Evolutionary conservation across 2,888 invertebrate species (phyloP), one percentile per base, ranked within the genome.

Genomic region (Drosophila atripex): DNA sequence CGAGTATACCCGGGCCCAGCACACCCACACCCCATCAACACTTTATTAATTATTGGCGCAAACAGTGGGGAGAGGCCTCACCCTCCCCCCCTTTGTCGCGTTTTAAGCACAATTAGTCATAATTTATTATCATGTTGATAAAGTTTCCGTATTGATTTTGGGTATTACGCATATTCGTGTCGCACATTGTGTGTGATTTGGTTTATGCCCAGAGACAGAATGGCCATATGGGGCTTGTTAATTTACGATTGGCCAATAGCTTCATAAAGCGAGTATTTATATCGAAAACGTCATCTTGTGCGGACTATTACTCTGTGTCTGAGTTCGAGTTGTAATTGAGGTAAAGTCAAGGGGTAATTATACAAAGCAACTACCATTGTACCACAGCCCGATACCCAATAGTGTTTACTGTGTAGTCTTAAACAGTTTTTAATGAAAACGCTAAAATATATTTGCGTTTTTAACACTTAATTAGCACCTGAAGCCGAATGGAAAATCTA

Each of bases 41-140:
- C 47, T 61, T 68, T 86, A 83, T 82, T 86, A 76, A 75, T 76
- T 70, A 68, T 78, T 64, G 76, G 73, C 58, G 51, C 68, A 78
- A 64, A 72, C 30, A 46, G 14, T 38, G 50, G 55, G 38, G 43
- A 30, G 35, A 45, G 16, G 6, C 9, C 38, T 12, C 30, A 35
- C 12, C 41, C 21, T 23, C 21, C 21, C 21, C 75, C 75, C 73
- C 63, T 69, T 52, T 64, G 84, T 79, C 86, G 77, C 83, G 84
- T 73, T 83, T 86, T 88, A 83, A 83, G 83, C 88, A 83, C 88
- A 88, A 88, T 88, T 83, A 86, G 88, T 86, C 83, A 83, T 86
- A 86, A 86, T 83, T 83, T 88, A 88, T 79, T 68, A 71, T 52
- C 64, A 43, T 53, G 57, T 71, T 77, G 88, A 83, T 83, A 88